Evolutionary conservation across 2,888 invertebrate species (phyloP).

Genomic region (Heteropelma amictum): DNA sequence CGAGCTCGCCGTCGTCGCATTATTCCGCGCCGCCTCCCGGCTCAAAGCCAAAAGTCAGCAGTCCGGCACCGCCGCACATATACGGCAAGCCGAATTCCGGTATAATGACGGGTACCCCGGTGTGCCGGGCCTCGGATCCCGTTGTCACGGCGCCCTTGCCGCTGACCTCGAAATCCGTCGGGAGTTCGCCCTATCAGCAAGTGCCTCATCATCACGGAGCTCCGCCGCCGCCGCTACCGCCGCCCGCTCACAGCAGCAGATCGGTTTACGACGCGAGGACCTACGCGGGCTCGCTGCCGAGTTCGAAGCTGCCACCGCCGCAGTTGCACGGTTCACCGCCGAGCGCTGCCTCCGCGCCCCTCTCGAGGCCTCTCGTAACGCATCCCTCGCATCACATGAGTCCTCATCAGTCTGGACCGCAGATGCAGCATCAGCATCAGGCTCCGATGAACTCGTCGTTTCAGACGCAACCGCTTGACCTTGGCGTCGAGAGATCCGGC

Average conservation of each 20-base stretch:
- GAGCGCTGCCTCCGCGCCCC: conserved; percentile 73
- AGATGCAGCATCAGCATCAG: conserved; percentile 55
- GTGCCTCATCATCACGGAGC: conserved; percentile 79
- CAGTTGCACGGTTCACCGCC: conserved; percentile 77
- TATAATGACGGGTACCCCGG: conserved; percentile 81
- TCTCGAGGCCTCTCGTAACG: conserved; percentile 71
- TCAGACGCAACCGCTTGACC: conserved; percentile 89
- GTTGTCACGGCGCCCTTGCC: conserved; percentile 79
- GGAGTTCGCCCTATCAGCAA: conserved; percentile 80
- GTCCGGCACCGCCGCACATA: conserved; percentile 87
- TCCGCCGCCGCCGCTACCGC: conserved; percentile 77
- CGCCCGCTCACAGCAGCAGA: conserved; percentile 77
- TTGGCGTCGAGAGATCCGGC: conserved; percentile 81
- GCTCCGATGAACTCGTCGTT: conserved; percentile 76
- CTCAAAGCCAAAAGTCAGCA: conserved; percentile 82
- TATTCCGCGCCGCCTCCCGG: conserved; percentile 79
- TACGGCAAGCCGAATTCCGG: conserved; percentile 84
- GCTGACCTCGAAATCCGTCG: conserved; percentile 80
- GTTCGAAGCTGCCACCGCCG: conserved; percentile 76
- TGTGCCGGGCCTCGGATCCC: conserved; percentile 78
- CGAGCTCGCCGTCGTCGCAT: conserved; percentile 78
- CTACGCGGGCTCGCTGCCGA: conserved; percentile 67
- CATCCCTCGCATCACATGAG: conserved; percentile 68
- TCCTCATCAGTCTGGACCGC: conserved; percentile 63
- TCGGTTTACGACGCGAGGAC: conserved; percentile 77